phyloP scores from a whole-genome alignment of 2,888 invertebrate genomes.

The Platypus cylindrus region DNA sequence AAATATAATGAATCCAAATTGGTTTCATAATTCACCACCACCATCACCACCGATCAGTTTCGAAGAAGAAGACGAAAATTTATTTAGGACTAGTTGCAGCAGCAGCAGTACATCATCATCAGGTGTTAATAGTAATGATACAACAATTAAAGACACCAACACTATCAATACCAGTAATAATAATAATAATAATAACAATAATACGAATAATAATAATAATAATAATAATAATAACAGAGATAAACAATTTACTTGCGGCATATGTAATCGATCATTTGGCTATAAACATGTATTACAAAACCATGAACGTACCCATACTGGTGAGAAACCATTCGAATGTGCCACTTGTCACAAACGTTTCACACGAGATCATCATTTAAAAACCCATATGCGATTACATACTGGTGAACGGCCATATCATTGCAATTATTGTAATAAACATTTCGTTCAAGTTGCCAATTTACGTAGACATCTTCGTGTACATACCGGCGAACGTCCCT shows the following conservation, averaged over 20 bases:
- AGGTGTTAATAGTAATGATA: conserved; percentile 28
- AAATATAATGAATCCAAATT: too few species aligned
- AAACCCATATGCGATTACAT: conserved; percentile 85
- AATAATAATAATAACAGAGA: too few species aligned
- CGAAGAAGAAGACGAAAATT: conserved; percentile 26
- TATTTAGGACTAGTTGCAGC: conserved; percentile 34
- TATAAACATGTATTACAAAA: conserved; percentile 92
- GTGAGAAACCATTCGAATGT: conserved; percentile 89
- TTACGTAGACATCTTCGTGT: conserved; percentile 77
- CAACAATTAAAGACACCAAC: conserved; percentile 8
- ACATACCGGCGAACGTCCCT: conserved; percentile 46
- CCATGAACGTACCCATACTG: conserved; percentile 88
- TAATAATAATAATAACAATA: too few species aligned
- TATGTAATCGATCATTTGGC: conserved; percentile 80
- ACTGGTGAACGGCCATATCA: conserved; percentile 90
- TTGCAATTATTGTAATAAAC: conserved; percentile 81
- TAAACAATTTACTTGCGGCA: conserved; percentile 78
- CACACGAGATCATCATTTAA: conserved; percentile 84
- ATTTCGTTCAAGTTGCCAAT: conserved; percentile 90
- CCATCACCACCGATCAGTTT: conserved; percentile 36
- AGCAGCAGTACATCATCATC: conserved; percentile 43
- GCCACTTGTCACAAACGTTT: conserved; percentile 83
- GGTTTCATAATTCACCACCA: conserved; percentile 11
- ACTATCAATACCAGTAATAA: too few species aligned
- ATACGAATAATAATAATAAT: too few species aligned